A percentile compares a stretch with the other conserved stretches of the same genome.
Conservation (phyloP, 1,140 invertebrate genomes). For the Ooceraea biroi region DNA sequence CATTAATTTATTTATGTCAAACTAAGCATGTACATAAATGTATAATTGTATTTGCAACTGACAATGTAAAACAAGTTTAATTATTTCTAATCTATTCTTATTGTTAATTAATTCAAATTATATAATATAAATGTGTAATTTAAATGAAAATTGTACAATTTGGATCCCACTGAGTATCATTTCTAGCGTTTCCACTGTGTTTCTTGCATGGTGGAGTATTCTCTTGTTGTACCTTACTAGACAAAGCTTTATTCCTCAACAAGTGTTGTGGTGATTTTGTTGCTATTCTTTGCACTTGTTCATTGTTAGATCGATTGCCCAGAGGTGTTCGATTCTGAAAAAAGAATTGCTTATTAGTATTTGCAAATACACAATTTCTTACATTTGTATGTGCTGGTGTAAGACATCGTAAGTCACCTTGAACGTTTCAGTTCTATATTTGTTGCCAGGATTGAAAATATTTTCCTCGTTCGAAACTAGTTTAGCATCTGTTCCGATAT, state of each 20-base stretch:
- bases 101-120: constrained; percentile 8
- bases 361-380: constrained; percentile 2
- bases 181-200: constrained; percentile 71
- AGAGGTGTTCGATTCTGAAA: constrained; percentile 81
- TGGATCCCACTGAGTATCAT: constrained; percentile 79
- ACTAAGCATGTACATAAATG: constrained; percentile 32
- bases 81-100: constrained; percentile 27
- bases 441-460: constrained; percentile 56
- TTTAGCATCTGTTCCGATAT: constrained; percentile 59
- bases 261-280: constrained; percentile 74
- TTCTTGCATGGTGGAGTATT: constrained; percentile 80
- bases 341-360: constrained; percentile 8
- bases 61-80: constrained; percentile 3
- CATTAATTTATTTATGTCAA: constrained; percentile 64
- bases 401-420: constrained; percentile 65
- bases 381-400: constrained; percentile 9
- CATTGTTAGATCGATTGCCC: constrained; percentile 81
- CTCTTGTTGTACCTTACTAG: constrained; percentile 76
- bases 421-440: constrained; percentile 49
- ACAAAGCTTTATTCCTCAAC: constrained; percentile 71
- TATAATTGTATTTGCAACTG: constrained; percentile 7
- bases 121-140: constrained; percentile 42
- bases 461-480: constrained; percentile 57
- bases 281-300: constrained; percentile 56
- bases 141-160: constrained; percentile 82